Percentiles rank a stretch among this genome's conserved stretches.
phyloP scores from a whole-genome alignment of 2,888 invertebrate genomes.

The Tetropium fuscum region DNA sequence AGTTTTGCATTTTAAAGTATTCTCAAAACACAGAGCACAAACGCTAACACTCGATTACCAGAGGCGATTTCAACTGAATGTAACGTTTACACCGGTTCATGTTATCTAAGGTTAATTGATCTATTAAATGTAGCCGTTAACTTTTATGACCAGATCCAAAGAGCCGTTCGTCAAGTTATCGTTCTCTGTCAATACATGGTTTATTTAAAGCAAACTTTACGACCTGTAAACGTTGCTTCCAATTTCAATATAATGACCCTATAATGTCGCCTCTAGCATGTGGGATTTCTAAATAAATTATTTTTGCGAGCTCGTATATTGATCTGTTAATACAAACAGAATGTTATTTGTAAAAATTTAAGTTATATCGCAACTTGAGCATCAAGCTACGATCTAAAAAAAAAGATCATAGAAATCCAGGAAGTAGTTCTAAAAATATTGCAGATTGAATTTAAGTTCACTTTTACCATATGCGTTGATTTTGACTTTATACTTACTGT shows the following conservation, averaged over 20 bases:
- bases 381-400: too few species aligned
- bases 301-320: constrained; percentile 37
- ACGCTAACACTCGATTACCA: background rate
- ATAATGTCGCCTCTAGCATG: constrained; percentile 32
- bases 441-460: too few species aligned
- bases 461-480: too few species aligned
- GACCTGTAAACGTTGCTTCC: constrained; percentile 44
- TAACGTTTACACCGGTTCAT: background rate
- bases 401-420: too few species aligned
- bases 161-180: constrained; percentile 52
- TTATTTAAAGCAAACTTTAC: constrained; percentile 46
- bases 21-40: too few species aligned
- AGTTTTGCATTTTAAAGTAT: too few species aligned
- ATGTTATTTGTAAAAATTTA: constrained; percentile 11
- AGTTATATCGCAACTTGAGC: background rate
- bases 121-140: constrained; percentile 49
- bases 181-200: constrained; percentile 50
- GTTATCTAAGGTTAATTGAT: constrained; percentile 45
- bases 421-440: too few species aligned
- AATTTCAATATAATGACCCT: constrained; percentile 40
- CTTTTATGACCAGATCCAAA: constrained; percentile 48
- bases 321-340: constrained; percentile 30
- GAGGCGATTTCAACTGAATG: background rate
- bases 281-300: constrained; percentile 46
- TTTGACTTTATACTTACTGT: too few species aligned